Conservation (phyloP, 2,113 vertebrate species). For the Hypocryptadius cinnamomeus region DNA sequence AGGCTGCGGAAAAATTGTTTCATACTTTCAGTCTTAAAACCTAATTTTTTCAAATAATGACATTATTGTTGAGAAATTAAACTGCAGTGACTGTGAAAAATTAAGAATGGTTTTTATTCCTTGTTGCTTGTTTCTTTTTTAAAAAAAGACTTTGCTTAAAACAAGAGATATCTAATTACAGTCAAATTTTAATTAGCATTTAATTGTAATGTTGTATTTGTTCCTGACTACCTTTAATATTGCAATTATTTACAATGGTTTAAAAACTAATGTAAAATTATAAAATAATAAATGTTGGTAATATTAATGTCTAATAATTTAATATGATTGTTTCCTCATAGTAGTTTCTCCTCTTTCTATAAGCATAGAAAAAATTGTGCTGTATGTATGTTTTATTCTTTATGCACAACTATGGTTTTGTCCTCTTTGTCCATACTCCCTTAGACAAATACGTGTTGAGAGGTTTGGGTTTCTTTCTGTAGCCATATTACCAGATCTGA, state of each 20-base stretch:
- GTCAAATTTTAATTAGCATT: neutral
- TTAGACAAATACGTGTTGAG: neutral
- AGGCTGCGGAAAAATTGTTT: neutral
- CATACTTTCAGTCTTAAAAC: neutral
- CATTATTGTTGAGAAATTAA: neutral
- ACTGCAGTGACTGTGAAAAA: neutral
- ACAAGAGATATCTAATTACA: neutral
- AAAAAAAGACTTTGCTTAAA: neutral
- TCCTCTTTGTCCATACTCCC: neutral
- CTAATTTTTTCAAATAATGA: neutral
- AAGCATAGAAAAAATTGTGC: neutral
- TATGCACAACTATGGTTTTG: neutral
- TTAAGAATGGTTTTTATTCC: neutral
- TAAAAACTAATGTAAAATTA: neutral
- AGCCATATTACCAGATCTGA: neutral
- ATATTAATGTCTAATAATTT: neutral
- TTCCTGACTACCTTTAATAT: neutral
- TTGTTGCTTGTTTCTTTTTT: neutral
- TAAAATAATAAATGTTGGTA: neutral
- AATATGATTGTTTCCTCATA: neutral
- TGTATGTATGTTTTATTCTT: neutral
- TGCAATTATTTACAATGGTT: neutral
- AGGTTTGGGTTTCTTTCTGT: fast-evolving
- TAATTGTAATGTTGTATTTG: neutral
- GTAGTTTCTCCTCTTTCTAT: neutral